A percentile compares a stretch with the other conserved stretches of the same genome.
Evolutionary conservation across 2,797 vertebrate species (phyloP).

Genomic region (Semotilus atromaculatus): DNA sequence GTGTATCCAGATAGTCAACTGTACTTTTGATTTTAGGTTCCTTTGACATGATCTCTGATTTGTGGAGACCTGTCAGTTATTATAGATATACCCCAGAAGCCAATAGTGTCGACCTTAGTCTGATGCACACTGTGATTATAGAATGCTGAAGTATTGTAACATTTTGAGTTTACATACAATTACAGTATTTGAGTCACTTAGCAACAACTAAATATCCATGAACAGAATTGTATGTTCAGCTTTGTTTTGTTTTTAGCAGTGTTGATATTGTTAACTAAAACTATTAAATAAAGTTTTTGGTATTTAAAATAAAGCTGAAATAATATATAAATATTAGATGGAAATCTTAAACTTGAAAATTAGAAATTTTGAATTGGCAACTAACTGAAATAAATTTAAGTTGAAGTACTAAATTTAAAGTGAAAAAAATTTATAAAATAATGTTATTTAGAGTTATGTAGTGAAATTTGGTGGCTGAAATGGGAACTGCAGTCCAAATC

Average conservation of each 20-base stretch:
- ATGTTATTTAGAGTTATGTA: background rate
- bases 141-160: background rate
- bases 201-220: background rate
- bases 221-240: background rate
- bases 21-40: background rate
- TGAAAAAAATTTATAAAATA: background rate
- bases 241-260: background rate
- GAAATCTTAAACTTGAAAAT: background rate
- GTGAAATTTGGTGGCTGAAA: background rate
- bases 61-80: background rate
- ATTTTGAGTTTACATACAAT: background rate
- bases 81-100: background rate
- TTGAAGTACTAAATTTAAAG: background rate
- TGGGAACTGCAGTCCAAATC: background rate
- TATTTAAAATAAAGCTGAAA: background rate
- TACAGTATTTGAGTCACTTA: background rate
- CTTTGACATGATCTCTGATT: background rate
- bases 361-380: background rate
- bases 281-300: background rate
- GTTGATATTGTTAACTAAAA: background rate
- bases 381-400: background rate
- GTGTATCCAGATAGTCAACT: background rate
- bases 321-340: slow-evolving; percentile 3
- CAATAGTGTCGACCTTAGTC: background rate
- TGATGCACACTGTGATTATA: background rate